Evolutionary conservation across 2,797 vertebrate genomes (phyloP).

Genomic region (Choloepus didactylus): DNA sequence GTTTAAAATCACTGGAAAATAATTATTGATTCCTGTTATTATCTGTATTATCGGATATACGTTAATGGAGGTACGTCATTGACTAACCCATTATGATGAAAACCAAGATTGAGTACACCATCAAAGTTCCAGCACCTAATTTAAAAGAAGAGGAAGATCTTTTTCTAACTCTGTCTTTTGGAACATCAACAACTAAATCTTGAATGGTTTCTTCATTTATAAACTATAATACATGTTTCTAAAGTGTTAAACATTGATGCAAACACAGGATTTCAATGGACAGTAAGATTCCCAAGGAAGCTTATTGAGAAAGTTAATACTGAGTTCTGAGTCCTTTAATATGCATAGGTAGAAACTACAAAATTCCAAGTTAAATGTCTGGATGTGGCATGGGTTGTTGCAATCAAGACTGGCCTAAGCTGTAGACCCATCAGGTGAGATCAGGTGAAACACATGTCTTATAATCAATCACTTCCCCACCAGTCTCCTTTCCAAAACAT

Average conservation of each 20-base stretch:
- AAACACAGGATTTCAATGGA: not conserved
- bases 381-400: not conserved
- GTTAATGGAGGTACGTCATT: not conserved
- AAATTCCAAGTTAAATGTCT: not conserved
- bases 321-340: not conserved
- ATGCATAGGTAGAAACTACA: not conserved
- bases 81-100: not conserved
- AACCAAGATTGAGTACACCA: not conserved
- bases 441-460: not conserved
- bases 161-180: not conserved
- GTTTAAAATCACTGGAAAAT: not conserved
- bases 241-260: not conserved
- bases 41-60: not conserved
- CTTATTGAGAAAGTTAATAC: not conserved
- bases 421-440: not conserved
- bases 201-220: not conserved
- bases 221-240: not conserved
- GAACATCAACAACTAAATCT: not conserved
- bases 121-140: not conserved
- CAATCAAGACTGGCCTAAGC: not conserved
- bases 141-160: not conserved
- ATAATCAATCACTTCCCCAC: not conserved
- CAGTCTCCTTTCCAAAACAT: not conserved
- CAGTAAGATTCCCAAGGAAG: not conserved
- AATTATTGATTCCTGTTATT: conserved; percentile 14